These are phyloP conservation scores for Schizaphis graminum DNA, from an alignment of 2,888 invertebrate genomes.

Conservation along the genomic window DNA sequence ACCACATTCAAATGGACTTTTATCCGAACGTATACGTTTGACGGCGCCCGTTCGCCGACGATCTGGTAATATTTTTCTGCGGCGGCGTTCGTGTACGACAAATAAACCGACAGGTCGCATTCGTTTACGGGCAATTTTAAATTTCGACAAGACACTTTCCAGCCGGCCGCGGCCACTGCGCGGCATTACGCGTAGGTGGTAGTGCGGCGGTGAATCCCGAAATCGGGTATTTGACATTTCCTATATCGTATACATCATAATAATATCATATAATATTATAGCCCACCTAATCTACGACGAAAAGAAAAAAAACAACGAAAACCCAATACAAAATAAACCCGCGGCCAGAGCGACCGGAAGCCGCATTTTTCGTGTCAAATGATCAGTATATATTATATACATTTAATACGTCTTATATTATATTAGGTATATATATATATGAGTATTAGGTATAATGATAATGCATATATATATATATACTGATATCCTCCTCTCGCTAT, in stretches of 20 bases:
- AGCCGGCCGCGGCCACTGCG: neutral
- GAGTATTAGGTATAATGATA: neutral
- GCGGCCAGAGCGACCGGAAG: neutral
- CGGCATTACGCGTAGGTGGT: neutral
- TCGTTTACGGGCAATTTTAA: neutral
- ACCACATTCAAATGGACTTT: constrained; percentile 26
- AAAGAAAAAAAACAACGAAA: neutral
- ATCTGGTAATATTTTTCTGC: neutral
- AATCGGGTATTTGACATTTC: neutral
- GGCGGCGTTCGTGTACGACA: neutral
- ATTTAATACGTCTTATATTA: neutral
- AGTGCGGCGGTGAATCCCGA: neutral
- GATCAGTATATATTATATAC: neutral
- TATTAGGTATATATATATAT: neutral
- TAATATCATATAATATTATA: neutral
- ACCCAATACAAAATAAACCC: neutral
- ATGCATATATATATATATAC: neutral
- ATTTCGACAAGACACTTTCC: neutral
- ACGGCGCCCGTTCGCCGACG: neutral
- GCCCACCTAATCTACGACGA: neutral
- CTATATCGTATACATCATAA: neutral
- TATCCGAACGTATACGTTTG: neutral
- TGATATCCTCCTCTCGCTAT: neutral
- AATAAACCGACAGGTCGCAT: neutral
- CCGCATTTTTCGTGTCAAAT: neutral